A percentile compares a stretch with the other conserved stretches of the same genome.
These are phyloP conservation scores for Cyclina sinensis DNA, from an alignment of 1,140 invertebrate genomes.

Conservation along the genomic window DNA sequence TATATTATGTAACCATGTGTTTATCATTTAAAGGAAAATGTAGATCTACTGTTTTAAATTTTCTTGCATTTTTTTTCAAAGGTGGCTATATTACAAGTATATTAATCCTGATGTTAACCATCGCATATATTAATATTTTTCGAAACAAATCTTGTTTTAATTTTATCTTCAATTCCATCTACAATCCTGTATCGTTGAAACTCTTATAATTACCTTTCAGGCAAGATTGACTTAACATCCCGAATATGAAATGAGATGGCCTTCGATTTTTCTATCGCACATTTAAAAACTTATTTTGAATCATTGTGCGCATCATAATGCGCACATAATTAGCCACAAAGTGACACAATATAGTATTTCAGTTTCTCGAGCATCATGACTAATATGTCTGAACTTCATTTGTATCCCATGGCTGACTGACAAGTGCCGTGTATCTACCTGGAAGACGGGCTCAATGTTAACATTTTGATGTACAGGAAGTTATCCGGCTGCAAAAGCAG, in stretches of 20 bases:
- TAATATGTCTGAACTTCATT: too few relatives aligned
- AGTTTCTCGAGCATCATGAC: too few relatives aligned
- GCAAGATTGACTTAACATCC: constrained; percentile 63
- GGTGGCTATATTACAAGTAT: constrained; percentile 47
- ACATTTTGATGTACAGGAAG: too few relatives aligned
- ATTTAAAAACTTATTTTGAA: constrained; percentile 57
- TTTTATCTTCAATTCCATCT: constrained; percentile 66
- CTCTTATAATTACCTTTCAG: constrained; percentile 44
- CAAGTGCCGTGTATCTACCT: too few relatives aligned
- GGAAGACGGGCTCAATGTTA: too few relatives aligned
- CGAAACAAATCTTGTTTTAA: constrained; percentile 51
- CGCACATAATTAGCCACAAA: too few relatives aligned
- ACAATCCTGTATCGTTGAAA: constrained; percentile 61
- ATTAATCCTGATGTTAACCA: too few relatives aligned
- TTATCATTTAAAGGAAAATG: constrained; percentile 70
- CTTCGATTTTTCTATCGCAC: constrained; percentile 57
- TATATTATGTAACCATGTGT: constrained; percentile 43
- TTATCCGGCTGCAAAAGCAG: too few relatives aligned
- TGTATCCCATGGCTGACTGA: too few relatives aligned
- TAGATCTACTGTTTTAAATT: constrained; percentile 67
- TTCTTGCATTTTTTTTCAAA: constrained; percentile 52
- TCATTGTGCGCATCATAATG: not conserved
- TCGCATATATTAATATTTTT: constrained; percentile 69
- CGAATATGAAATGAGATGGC: constrained; percentile 61
- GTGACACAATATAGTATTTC: too few relatives aligned